These are phyloP conservation scores for Steinernema feltiae DNA, from an alignment of 1,140 invertebrate genomes.

Conservation along the genomic window DNA sequence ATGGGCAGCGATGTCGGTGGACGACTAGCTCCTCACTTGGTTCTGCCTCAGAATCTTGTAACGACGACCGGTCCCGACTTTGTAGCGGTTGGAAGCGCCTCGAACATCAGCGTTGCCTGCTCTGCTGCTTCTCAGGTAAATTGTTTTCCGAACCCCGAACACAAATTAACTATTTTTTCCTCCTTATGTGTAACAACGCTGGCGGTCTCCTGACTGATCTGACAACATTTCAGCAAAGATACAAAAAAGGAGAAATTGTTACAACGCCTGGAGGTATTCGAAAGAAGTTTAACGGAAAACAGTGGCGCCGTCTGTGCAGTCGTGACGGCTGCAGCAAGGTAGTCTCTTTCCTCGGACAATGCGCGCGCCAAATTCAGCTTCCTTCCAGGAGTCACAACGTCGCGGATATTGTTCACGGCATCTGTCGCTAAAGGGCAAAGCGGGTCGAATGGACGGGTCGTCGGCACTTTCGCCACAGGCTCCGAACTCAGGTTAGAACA, in stretches of 20 bases:
- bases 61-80: neutral
- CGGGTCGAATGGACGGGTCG: conserved; percentile 24
- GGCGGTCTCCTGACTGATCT: neutral
- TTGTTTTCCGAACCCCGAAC: conserved; percentile 14
- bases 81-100: conserved; percentile 9
- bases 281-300: conserved; percentile 99
- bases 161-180: too few species aligned
- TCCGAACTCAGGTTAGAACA: neutral
- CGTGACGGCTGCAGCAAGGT: conserved; percentile 85
- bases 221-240: conserved; percentile 31
- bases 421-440: conserved; percentile 77
- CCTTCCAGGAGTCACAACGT: conserved; percentile 79
- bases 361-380: neutral
- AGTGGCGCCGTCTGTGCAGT: conserved; percentile 90
- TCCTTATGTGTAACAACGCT: neutral
- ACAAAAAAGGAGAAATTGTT: conserved; percentile 81
- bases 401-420: conserved; percentile 91
- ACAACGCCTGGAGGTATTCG: conserved; percentile 88
- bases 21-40: neutral
- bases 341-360: conserved; percentile 5
- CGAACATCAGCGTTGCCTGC: conserved; percentile 12
- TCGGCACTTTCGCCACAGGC: neutral
- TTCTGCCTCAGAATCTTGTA: neutral
- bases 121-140: conserved; percentile 13
- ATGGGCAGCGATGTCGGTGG: neutral